phyloP scores from a whole-genome alignment of 2,113 vertebrate genomes.

The Chinchilla lanigera region DNA sequence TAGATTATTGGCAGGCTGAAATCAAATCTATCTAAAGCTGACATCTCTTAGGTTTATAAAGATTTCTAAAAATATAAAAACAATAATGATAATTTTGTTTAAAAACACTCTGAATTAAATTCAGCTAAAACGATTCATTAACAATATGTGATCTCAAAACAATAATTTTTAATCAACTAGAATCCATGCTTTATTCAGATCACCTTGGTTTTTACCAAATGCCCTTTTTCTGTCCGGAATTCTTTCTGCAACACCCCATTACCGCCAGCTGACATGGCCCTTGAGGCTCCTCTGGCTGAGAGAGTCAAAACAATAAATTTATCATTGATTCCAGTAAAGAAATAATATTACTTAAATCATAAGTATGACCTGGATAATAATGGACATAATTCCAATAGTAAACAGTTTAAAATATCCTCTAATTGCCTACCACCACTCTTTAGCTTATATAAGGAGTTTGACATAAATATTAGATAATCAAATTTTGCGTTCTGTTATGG shows the following conservation, averaged over 20 bases:
- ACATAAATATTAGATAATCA: slow-evolving; percentile 8
- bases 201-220: neutral
- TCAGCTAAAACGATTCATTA: neutral
- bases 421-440: neutral
- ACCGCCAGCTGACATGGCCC: neutral
- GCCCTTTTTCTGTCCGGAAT: neutral
- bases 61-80: slow-evolving; percentile 39
- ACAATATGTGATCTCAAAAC: neutral
- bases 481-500: neutral
- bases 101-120: slow-evolving; percentile 15
- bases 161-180: neutral
- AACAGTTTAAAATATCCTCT: slow-evolving; percentile 24
- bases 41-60: slow-evolving; percentile 1
- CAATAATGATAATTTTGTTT: slow-evolving; percentile 18
- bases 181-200: neutral
- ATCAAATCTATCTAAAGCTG: neutral
- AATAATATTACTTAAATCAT: slow-evolving; percentile 18
- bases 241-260: neutral
- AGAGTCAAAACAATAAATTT: slow-evolving; percentile 10
- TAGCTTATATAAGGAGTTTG: slow-evolving; percentile 28
- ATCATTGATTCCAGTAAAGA: slow-evolving; percentile 1
- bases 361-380: neutral
- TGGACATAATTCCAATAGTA: neutral
- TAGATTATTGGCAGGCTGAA: slow-evolving; percentile 32
- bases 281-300: neutral